phyloP scores from a whole-genome alignment of 2,888 invertebrate species.

The Scaptomyza polygonia region DNA sequence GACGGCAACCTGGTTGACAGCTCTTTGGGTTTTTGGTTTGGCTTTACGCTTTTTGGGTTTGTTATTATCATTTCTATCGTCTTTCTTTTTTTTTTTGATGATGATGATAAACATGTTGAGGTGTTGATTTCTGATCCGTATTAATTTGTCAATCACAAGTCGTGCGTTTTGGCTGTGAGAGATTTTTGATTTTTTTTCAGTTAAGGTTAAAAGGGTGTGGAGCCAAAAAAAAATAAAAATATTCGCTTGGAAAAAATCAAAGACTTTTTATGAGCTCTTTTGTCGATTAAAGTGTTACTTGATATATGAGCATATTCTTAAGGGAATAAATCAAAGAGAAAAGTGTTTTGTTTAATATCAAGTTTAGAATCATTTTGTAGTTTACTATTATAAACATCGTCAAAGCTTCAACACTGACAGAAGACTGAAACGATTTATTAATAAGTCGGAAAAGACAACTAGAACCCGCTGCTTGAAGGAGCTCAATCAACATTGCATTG shows the following conservation, averaged over 20 bases:
- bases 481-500: conserved; percentile 75
- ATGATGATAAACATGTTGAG: conserved; percentile 69
- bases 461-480: conserved; percentile 23
- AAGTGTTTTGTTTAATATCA: conserved; percentile 2
- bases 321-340: no score
- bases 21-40: conserved; percentile 28
- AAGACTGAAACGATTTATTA: conserved; percentile 33
- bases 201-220: neutral
- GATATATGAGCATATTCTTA: no score
- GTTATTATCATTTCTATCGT: conserved; percentile 8
- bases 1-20: conserved; percentile 30
- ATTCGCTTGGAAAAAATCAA: no score
- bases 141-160: conserved; percentile 75
- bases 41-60: neutral
- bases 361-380: neutral
- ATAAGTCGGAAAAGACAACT: conserved; percentile 21
- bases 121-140: conserved; percentile 75
- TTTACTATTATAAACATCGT: conserved; percentile 7
- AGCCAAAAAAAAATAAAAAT: no score
- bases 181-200: neutral
- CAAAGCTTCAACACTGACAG: neutral
- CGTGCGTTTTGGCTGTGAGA: conserved; percentile 44
- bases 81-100: conserved; percentile 33
- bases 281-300: no score
- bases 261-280: no score